Evolutionary conservation across 2,797 vertebrate species (phyloP), one percentile per base, ranked within the genome.

Genomic region (Eutrigla gurnardus): DNA sequence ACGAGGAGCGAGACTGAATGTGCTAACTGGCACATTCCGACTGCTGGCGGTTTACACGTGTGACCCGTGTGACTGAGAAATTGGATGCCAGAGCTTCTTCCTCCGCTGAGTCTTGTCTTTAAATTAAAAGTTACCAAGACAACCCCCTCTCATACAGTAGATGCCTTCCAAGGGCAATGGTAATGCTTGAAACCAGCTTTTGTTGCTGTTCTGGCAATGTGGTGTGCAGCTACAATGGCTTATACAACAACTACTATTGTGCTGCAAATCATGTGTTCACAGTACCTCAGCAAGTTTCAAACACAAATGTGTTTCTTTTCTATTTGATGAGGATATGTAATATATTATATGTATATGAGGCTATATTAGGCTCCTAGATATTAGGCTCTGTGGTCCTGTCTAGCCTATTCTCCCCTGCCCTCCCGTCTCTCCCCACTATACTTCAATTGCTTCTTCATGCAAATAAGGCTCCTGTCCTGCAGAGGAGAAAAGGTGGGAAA

Each of bases 401-500:
- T 72, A 36, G 77, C 64, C 53, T 59, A 55, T 50, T 67, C 58
- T 67, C 43, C 50, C 6, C 36, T 66, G 63, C 71, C 75, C 66
- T 69, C 65, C 58, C 63, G 42, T 73, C 74, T 75, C 52, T 65
- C 25, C 46, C 32, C 25, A 7, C 58, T 69, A 73, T 72, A 78
- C 77, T 77, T 89, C 82, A 85, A 57, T 82, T 80, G 84, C 78
- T 78, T 55, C 80, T 82, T 87, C 86, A 93, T 92, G 93, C 91
- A 94, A 92, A 93, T 92, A 80, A 82, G 79, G 69, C 75, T 85
- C 63, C 83, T 71, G 85, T 91, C 83, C 84, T 80, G 85, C 87
- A 88, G 87, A 87, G 83, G 84, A 87, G 89, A 90, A 89, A 90
- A 91, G 91, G 91, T 91, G 92, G 89, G 78, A 87, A 89, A 93